Percentiles rank a stretch among this genome's conserved stretches.
Conservation (phyloP, 1,140 invertebrate genomes). For the Conus ventricosus region DNA sequence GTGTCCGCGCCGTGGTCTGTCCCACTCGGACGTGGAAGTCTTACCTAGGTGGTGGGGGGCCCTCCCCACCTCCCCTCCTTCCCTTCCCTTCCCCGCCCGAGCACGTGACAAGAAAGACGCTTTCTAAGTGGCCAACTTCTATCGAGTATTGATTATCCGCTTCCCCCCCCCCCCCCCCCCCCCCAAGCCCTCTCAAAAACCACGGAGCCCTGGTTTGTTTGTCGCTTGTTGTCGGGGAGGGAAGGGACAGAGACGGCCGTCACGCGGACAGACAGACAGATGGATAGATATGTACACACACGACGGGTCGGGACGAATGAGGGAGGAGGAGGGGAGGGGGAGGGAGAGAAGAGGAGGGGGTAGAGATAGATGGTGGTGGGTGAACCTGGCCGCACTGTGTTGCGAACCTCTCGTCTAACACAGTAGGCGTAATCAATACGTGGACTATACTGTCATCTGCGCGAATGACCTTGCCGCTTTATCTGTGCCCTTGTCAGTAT, state of each 20-base stretch:
- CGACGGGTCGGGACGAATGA: too few species aligned
- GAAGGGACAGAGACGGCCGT: neutral
- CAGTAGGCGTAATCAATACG: constrained; percentile 23
- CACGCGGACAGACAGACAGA: neutral
- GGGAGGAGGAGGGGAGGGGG: neutral
- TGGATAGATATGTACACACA: neutral
- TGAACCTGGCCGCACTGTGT: neutral
- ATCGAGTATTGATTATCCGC: constrained; percentile 36
- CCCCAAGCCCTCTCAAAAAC: neutral
- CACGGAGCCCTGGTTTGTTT: neutral
- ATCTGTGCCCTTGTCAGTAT: constrained; percentile 24
- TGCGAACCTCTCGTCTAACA: neutral
- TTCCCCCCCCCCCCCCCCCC: neutral
- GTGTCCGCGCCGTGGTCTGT: neutral
- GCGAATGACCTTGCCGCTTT: constrained; percentile 21
- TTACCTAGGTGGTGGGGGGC: neutral
- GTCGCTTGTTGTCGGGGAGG: neutral
- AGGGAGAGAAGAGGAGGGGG: neutral
- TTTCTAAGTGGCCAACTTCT: constrained; percentile 32
- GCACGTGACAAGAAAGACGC: constrained; percentile 28
- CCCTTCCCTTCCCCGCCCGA: neutral
- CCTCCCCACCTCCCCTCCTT: neutral
- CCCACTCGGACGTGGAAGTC: neutral
- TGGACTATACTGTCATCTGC: constrained; percentile 14
- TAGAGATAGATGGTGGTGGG: neutral